Evolutionary conservation across 2,797 vertebrate genomes (phyloP).

Genomic region (Typhlichthys eigenmanni): DNA sequence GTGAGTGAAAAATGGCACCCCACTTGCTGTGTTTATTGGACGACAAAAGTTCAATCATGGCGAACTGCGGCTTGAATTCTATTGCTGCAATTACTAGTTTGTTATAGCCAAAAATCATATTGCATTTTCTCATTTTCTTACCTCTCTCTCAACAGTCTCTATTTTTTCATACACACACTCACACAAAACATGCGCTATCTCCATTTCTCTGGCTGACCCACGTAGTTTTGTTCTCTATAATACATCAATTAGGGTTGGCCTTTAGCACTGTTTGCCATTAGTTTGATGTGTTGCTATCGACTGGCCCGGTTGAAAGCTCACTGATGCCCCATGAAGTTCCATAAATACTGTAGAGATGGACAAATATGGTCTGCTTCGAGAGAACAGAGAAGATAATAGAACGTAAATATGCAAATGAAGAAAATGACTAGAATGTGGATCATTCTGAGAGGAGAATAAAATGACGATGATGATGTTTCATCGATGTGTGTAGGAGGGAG

Average conservation of each 20-base stretch:
- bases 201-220: conserved; percentile 1
- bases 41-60: conserved; percentile 3
- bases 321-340: conserved; percentile 8
- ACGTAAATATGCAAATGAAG: not conserved
- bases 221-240: not conserved
- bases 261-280: not conserved
- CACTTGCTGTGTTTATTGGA: not conserved
- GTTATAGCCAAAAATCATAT: not conserved
- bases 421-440: not conserved
- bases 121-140: no score
- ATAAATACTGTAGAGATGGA: not conserved
- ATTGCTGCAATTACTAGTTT: conserved; percentile 3
- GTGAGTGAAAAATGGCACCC: not conserved
- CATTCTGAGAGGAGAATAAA: not conserved
- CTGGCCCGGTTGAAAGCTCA: not conserved
- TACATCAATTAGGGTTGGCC: conserved; percentile 7
- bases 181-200: not conserved
- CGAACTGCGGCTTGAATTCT: not conserved
- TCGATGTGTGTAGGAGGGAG: not conserved
- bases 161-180: not conserved
- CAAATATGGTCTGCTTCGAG: not conserved
- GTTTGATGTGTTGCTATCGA: conserved; percentile 1
- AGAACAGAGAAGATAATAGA: not conserved
- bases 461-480: not conserved
- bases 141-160: conserved; percentile 1